These are phyloP conservation scores for Scytalopus superciliaris DNA, from an alignment of 2,113 vertebrate genomes.

Conservation along the genomic window DNA sequence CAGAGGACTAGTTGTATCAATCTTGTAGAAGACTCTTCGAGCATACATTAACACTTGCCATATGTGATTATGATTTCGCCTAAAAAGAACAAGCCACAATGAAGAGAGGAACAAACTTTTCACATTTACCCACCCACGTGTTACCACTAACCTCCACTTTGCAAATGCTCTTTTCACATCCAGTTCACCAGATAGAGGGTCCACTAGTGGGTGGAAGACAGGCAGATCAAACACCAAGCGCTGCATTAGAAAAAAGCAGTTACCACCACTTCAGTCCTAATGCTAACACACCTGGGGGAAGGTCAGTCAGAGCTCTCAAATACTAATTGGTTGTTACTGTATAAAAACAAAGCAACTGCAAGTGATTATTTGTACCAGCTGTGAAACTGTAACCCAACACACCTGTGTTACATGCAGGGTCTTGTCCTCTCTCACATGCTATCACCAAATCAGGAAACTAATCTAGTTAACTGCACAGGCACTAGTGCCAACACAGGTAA, in stretches of 20 bases:
- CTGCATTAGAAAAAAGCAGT: conserved; percentile 61
- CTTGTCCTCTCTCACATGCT: neutral
- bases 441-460: conserved; percentile 18
- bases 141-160: conserved; percentile 90
- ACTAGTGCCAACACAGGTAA: conserved; percentile 4
- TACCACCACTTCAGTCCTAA: neutral
- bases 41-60: conserved; percentile 98
- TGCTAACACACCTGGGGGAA: neutral
- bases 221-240: conserved; percentile 95
- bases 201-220: conserved; percentile 94
- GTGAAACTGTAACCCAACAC: neutral
- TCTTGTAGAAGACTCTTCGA: conserved; percentile 97
- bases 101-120: neutral
- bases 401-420: neutral
- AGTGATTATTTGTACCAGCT: neutral
- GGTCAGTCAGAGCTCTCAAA: neutral
- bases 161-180: conserved; percentile 96
- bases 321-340: neutral
- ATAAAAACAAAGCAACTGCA: neutral
- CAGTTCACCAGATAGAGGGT: conserved; percentile 92
- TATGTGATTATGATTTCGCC: conserved; percentile 97
- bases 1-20: conserved; percentile 87
- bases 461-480: neutral
- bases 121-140: no score
- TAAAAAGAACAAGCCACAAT: conserved; percentile 38